phyloP scores from a whole-genome alignment of 2,113 vertebrate species.

The Leucosticte australis region DNA sequence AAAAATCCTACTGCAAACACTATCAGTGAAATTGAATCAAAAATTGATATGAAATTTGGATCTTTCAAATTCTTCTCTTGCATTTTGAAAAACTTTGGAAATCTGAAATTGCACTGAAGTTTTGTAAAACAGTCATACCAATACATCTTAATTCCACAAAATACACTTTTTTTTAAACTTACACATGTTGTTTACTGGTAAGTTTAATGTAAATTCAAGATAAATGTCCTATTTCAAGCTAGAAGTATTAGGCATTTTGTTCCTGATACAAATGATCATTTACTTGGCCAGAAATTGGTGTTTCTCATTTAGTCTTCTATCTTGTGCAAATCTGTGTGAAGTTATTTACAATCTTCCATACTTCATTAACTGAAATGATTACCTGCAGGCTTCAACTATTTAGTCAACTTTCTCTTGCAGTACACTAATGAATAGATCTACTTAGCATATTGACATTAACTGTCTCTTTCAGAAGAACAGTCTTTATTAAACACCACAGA shows the following conservation, averaged over 20 bases:
- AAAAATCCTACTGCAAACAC: background rate
- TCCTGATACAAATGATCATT: background rate
- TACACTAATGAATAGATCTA: background rate
- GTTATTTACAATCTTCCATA: constrained; percentile 27
- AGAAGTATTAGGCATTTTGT: background rate
- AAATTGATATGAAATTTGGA: background rate
- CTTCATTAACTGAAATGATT: constrained; percentile 40
- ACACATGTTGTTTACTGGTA: background rate
- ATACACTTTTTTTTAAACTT: background rate
- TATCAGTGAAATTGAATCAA: background rate
- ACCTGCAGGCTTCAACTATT: constrained; percentile 3
- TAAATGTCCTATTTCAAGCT: background rate
- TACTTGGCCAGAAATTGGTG: background rate
- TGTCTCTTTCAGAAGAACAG: background rate
- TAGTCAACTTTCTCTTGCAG: background rate
- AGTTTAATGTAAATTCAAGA: background rate
- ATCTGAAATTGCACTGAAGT: background rate
- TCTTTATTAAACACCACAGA: background rate
- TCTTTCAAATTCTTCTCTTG: background rate
- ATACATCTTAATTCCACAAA: background rate
- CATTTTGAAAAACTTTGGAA: background rate
- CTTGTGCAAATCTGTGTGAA: background rate
- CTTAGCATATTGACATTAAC: background rate
- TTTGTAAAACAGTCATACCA: background rate
- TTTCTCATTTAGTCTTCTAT: background rate